A percentile compares a stretch with the other conserved stretches of the same genome.
Conservation (phyloP, 2,113 vertebrate species). For the Eulacestoma nigropectus region DNA sequence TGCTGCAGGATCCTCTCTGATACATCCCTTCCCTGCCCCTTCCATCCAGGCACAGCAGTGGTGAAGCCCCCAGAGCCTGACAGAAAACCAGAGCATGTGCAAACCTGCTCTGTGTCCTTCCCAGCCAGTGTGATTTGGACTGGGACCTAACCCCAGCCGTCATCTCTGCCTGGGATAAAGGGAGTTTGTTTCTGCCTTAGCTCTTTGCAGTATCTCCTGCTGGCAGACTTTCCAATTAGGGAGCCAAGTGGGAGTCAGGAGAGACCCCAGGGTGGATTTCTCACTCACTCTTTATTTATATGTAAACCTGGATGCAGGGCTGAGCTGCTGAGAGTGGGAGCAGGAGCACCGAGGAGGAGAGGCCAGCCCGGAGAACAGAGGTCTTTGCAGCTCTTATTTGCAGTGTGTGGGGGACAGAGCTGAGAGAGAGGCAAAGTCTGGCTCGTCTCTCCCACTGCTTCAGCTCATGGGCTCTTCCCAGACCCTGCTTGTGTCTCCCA, state of each 20-base stretch:
- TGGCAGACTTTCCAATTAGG: slow-evolving; percentile 59
- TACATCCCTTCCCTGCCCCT: neutral
- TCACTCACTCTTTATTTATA: slow-evolving; percentile 54
- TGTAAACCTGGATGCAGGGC: slow-evolving; percentile 52
- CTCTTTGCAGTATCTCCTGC: slow-evolving; percentile 48
- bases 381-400: slow-evolving; percentile 1
- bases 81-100: neutral
- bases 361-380: neutral
- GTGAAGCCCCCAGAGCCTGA: neutral
- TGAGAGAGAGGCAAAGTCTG: neutral
- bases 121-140: neutral
- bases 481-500: neutral
- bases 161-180: slow-evolving; percentile 11
- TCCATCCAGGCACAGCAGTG: neutral
- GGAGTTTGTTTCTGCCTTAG: slow-evolving; percentile 25
- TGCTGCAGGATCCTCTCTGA: neutral
- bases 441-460: neutral
- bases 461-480: neutral
- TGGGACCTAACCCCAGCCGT: neutral
- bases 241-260: slow-evolving; percentile 56
- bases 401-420: neutral
- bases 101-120: neutral
- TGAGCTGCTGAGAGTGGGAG: slow-evolving; percentile 45
- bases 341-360: neutral
- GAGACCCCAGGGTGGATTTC: slow-evolving; percentile 62